Conservation (phyloP, 2,113 vertebrate genomes). For the Sander vitreus region DNA sequence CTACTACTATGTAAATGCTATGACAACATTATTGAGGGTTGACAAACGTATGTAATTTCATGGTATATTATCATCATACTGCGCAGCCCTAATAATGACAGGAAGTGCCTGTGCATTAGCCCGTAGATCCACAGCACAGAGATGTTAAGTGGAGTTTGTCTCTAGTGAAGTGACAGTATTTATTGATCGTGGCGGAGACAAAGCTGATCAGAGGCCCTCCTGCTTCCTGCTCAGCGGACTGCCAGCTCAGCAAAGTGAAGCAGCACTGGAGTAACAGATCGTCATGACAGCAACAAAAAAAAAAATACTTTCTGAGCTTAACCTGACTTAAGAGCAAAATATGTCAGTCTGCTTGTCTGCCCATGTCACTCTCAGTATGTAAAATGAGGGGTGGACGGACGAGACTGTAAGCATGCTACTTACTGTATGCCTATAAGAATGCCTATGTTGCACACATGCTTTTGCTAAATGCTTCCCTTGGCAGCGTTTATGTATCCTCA, state of each 20-base stretch:
- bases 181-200: slow-evolving; percentile 48
- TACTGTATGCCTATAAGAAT: not conserved
- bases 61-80: not conserved
- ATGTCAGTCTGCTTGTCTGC: not conserved
- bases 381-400: not conserved
- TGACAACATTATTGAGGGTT: not conserved
- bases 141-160: not conserved
- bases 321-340: not conserved
- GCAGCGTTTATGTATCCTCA: slow-evolving; percentile 10
- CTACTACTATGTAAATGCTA: not conserved
- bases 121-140: not conserved
- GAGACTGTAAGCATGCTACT: not conserved
- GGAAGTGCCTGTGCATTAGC: not conserved
- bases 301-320: not conserved
- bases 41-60: not conserved
- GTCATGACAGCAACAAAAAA: not conserved
- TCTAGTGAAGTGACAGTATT: slow-evolving; percentile 12
- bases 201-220: slow-evolving; percentile 41
- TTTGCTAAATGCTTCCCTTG: slow-evolving; percentile 8
- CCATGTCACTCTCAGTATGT: not conserved
- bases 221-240: slow-evolving; percentile 54
- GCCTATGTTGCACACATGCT: not conserved
- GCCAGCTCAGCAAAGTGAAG: slow-evolving; percentile 47
- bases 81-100: not conserved
- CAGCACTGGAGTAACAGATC: slow-evolving; percentile 15